phyloP scores from a whole-genome alignment of 2,888 invertebrate genomes.

The Drosophila emarginata region DNA sequence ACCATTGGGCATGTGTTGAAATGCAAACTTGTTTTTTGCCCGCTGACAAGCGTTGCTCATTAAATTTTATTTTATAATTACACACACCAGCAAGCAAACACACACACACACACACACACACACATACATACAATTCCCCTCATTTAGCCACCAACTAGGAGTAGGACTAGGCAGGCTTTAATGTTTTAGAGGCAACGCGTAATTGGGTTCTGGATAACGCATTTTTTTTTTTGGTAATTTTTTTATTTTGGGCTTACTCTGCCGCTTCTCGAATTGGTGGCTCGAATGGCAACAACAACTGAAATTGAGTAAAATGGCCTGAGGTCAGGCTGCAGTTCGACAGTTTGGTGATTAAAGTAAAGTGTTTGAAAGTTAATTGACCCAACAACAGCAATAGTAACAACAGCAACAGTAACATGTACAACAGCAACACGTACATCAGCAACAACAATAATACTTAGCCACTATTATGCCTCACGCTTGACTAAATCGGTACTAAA shows the following conservation, averaged over 20 bases:
- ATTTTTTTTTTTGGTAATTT: conserved; percentile 27
- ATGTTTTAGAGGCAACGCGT: conserved; percentile 60
- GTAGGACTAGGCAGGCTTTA: conserved; percentile 59
- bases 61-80: conserved; percentile 78
- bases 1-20: conserved; percentile 66
- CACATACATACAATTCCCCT: conserved; percentile 14
- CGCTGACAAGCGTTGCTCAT: conserved; percentile 72
- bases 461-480: conserved; percentile 64
- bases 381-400: conserved; percentile 40
- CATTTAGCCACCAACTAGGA: conserved; percentile 24
- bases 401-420: conserved; percentile 22
- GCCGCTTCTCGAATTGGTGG: conserved; percentile 39
- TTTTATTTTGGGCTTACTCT: conserved; percentile 18
- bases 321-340: conserved; percentile 46
- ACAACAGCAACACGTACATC: conserved; percentile 13
- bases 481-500: conserved; percentile 52
- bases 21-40: conserved; percentile 59
- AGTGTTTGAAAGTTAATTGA: conserved; percentile 74
- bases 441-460: conserved; percentile 46
- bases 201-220: conserved; percentile 63
- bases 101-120: conserved; percentile 36
- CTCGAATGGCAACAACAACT: conserved; percentile 14
- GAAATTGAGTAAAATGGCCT: conserved; percentile 29
- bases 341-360: conserved; percentile 66
- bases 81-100: conserved; percentile 68